phyloP scores from a whole-genome alignment of 2,888 invertebrate genomes.

The Oconnorella tubifera region DNA sequence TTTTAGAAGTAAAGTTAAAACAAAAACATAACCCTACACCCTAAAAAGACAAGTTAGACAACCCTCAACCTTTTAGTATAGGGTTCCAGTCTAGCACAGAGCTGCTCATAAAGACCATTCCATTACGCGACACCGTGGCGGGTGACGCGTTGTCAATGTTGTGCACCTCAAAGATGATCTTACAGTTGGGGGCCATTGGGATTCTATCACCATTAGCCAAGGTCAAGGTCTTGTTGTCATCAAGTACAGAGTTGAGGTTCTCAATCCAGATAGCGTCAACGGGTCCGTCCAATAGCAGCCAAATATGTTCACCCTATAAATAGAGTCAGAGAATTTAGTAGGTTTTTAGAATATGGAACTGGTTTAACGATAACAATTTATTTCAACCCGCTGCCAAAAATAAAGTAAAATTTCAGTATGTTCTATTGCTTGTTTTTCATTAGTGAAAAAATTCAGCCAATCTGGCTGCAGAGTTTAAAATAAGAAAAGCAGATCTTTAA shows the following conservation, averaged over 20 bases:
- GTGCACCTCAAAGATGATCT: slow-evolving; percentile 58
- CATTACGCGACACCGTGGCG: slow-evolving; percentile 58
- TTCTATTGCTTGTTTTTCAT: no score
- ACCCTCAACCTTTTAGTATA: slow-evolving; percentile 77
- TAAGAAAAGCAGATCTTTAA: no score
- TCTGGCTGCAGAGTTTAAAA: no score
- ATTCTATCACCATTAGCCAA: slow-evolving; percentile 58
- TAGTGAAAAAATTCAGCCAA: no score
- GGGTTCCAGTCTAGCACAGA: slow-evolving; percentile 91
- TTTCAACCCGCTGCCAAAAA: no score
- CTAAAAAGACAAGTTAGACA: no score
- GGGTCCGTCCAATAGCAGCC: slow-evolving; percentile 57
- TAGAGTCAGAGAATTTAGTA: no score
- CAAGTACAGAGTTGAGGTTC: slow-evolving; percentile 58
- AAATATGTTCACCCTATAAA: slow-evolving; percentile 59
- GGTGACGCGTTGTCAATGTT: slow-evolving; percentile 59
- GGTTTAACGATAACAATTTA: no score
- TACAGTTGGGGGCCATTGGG: slow-evolving; percentile 57
- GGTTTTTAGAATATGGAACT: no score
- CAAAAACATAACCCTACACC: no score
- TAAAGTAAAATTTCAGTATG: no score
- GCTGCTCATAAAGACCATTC: slow-evolving; percentile 81
- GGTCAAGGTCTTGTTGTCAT: slow-evolving; percentile 58
- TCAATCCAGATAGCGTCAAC: slow-evolving; percentile 59
- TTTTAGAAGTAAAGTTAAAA: no score